A percentile compares a stretch with the other conserved stretches of the same genome.
phyloP scores from a whole-genome alignment of 2,113 vertebrate genomes.

The Poeciliopsis turrubarensis region DNA sequence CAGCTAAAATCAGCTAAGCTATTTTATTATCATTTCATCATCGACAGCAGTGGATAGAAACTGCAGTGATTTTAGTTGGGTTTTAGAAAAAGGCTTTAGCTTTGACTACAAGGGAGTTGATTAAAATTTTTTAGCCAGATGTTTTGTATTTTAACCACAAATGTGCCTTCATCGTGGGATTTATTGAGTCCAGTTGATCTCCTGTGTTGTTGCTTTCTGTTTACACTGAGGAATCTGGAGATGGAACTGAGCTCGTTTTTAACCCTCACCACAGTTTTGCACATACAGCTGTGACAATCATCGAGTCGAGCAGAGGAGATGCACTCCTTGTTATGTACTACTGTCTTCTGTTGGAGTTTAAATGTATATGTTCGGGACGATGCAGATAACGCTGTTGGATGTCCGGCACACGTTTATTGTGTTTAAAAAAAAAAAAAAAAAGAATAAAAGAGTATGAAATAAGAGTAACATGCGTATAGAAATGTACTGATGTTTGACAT shows the following conservation, averaged over 20 bases:
- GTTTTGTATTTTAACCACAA: neutral
- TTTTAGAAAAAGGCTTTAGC: slow-evolving; percentile 15
- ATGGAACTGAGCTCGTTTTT: neutral
- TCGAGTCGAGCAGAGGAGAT: neutral
- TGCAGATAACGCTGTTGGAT: neutral
- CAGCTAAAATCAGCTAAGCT: neutral
- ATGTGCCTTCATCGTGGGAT: slow-evolving; percentile 12
- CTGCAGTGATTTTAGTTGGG: neutral
- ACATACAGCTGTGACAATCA: neutral
- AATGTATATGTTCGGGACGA: slow-evolving; percentile 10
- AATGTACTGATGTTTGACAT: slow-evolving; percentile 5
- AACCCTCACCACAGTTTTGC: neutral
- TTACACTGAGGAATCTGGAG: neutral
- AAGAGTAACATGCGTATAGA: slow-evolving; percentile 3
- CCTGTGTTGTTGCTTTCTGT: neutral
- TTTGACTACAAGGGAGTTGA: slow-evolving; percentile 17
- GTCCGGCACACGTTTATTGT: neutral
- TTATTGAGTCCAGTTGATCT: neutral
- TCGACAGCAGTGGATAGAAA: neutral
- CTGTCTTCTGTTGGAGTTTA: slow-evolving; percentile 23
- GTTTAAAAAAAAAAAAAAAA: too few species aligned
- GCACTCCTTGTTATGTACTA: slow-evolving; percentile 4
- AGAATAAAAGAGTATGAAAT: neutral
- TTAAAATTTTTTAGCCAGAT: neutral
- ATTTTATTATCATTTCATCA: neutral